phyloP scores from a whole-genome alignment of 2,113 vertebrate species.

The Elephas maximus region DNA sequence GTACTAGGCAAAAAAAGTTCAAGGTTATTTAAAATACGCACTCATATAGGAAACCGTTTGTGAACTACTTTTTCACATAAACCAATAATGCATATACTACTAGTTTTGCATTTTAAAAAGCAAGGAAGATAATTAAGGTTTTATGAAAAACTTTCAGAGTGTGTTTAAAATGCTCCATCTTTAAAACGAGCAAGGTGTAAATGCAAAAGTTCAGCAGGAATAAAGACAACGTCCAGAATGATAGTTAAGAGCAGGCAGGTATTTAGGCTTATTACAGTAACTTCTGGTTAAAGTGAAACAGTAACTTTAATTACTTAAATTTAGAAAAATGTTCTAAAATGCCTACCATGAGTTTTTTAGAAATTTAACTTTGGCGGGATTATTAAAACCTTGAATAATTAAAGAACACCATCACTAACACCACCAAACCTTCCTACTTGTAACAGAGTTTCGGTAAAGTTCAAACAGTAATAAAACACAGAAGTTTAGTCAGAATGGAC shows the following conservation, averaged over 20 bases:
- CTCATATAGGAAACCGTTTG: slow-evolving; percentile 73
- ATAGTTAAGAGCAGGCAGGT: not conserved
- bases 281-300: slow-evolving; percentile 21
- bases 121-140: slow-evolving; percentile 77
- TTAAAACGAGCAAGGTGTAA: slow-evolving; percentile 74
- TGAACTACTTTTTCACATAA: slow-evolving; percentile 72
- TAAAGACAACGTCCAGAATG: slow-evolving; percentile 22
- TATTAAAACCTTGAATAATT: slow-evolving; percentile 1
- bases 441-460: not conserved
- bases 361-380: slow-evolving; percentile 47
- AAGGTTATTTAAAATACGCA: slow-evolving; percentile 74
- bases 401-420: slow-evolving; percentile 2
- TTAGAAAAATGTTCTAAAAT: slow-evolving; percentile 72
- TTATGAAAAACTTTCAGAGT: slow-evolving; percentile 72
- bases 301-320: slow-evolving; percentile 58
- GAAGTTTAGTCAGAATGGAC: not conserved
- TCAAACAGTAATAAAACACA: not conserved
- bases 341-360: not conserved
- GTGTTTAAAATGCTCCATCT: slow-evolving; percentile 70
- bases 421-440: not conserved
- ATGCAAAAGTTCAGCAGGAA: slow-evolving; percentile 59
- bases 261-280: slow-evolving; percentile 73
- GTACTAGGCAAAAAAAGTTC: slow-evolving; percentile 28
- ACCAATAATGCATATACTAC: slow-evolving; percentile 74
- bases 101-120: slow-evolving; percentile 79